A percentile compares a stretch with the other conserved stretches of the same genome.
Conservation (phyloP, 2,797 vertebrate genomes). For the Ctenopoma kingsleyae region DNA sequence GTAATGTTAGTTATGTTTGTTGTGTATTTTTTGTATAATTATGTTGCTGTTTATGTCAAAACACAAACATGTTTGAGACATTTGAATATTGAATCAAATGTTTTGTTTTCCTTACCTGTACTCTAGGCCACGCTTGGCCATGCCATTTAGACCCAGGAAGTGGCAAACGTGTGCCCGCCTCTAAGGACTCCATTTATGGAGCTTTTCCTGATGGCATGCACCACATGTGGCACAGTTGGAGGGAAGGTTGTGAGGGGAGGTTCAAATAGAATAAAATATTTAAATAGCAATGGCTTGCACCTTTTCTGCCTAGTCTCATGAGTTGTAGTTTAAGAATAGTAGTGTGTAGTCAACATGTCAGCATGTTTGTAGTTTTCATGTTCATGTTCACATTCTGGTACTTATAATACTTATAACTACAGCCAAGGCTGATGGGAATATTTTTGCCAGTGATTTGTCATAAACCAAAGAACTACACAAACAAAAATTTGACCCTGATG, state of each 20-base stretch:
- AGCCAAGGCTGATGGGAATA: not conserved
- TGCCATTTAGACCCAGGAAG: conserved; percentile 25
- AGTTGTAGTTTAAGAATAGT: not conserved
- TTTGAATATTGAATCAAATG: not conserved
- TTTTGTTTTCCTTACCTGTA: conserved; percentile 13
- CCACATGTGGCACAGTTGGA: not conserved
- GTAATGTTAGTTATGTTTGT: not conserved
- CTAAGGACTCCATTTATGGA: conserved; percentile 7
- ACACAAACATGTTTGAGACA: not conserved
- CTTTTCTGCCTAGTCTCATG: not conserved
- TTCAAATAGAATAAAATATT: not conserved
- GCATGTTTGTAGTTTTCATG: not conserved
- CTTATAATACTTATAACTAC: not conserved
- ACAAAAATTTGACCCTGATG: not conserved
- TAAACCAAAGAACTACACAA: not conserved
- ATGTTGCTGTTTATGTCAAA: not conserved
- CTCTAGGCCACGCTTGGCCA: not conserved
- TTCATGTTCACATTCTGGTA: not conserved
- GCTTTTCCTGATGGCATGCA: conserved; percentile 5
- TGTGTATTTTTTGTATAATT: not conserved
- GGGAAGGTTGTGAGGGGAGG: not conserved
- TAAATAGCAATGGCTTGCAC: not conserved
- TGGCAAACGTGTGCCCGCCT: conserved; percentile 3
- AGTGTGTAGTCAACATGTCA: not conserved
- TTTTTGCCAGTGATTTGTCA: too few species aligned